These are phyloP conservation scores for Hemaris fuciformis DNA, from an alignment of 2,888 invertebrate genomes.

Conservation along the genomic window DNA sequence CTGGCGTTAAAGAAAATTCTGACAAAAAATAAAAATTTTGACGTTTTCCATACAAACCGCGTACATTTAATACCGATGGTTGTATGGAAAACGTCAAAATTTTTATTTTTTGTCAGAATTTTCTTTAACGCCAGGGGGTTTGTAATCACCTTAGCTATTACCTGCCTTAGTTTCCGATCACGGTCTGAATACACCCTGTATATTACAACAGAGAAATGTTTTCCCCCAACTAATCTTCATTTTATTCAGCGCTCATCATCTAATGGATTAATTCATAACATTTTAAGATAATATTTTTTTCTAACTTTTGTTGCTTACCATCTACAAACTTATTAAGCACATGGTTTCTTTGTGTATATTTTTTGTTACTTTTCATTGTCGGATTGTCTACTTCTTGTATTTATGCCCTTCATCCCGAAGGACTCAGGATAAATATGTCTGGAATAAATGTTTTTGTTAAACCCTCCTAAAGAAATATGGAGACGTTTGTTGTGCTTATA, in stretches of 20 bases:
- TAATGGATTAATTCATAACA: background rate
- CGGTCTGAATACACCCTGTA: too few relatives aligned
- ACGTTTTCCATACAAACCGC: too few relatives aligned
- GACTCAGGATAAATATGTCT: background rate
- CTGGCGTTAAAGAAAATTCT: too few relatives aligned
- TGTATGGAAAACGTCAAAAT: too few relatives aligned
- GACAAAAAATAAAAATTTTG: too few relatives aligned
- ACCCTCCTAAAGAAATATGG: background rate
- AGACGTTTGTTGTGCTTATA: background rate
- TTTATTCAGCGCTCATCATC: background rate
- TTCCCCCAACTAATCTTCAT: background rate
- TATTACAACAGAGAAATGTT: background rate
- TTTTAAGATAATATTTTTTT: background rate
- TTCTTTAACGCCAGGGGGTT: too few relatives aligned
- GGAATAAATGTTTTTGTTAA: slow-evolving; percentile 3
- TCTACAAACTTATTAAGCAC: background rate
- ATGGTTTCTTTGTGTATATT: background rate
- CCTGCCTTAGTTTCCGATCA: too few relatives aligned
- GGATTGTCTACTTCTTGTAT: slow-evolving; percentile 1
- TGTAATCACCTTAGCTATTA: too few relatives aligned
- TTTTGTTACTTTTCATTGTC: background rate
- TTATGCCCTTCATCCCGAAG: background rate
- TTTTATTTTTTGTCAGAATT: too few relatives aligned
- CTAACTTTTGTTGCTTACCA: background rate
- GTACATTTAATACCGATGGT: too few relatives aligned